Evolutionary conservation across 64 coral and sea anemone genomes (phyloP).

Genomic region (Stichodactyla mertensii): DNA sequence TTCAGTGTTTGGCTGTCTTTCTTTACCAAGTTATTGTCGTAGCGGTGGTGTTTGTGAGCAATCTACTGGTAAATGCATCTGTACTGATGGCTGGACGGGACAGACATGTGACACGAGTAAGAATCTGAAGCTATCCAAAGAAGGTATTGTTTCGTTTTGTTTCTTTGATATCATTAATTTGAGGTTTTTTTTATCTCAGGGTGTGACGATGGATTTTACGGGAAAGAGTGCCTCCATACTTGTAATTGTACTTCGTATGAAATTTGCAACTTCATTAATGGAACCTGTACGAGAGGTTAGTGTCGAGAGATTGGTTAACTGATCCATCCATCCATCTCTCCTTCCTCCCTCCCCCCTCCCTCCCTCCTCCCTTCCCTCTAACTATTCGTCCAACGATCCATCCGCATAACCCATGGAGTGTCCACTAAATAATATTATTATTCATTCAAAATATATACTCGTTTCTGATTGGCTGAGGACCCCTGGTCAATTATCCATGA

Average conservation of each 20-base stretch:
- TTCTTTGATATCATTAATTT: background rate
- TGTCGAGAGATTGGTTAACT: no score
- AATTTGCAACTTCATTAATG: slow-evolving; percentile 42
- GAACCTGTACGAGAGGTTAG: slow-evolving; percentile 70
- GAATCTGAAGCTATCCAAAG: background rate
- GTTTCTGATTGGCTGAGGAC: no score
- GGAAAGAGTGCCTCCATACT: slow-evolving; percentile 16
- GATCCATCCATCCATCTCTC: no score
- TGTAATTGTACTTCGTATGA: slow-evolving; percentile 57
- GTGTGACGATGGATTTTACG: slow-evolving; percentile 50
- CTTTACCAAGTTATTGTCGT: slow-evolving; percentile 32
- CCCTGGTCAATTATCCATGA: no score
- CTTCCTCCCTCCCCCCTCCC: no score
- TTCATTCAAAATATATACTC: no score
- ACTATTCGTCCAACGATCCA: background rate
- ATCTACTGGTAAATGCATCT: slow-evolving; percentile 40
- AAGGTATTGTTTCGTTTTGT: background rate
- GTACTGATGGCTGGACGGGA: slow-evolving; percentile 61
- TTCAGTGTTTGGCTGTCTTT: slow-evolving; percentile 21
- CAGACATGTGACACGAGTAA: slow-evolving; percentile 70
- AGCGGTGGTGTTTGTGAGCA: slow-evolving; percentile 43
- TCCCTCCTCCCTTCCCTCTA: no score
- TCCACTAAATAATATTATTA: no score
- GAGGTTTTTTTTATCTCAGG: slow-evolving; percentile 18
- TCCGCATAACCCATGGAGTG: background rate